phyloP scores from a whole-genome alignment of 1,140 invertebrate genomes.

The Tetragonula clypearis region DNA sequence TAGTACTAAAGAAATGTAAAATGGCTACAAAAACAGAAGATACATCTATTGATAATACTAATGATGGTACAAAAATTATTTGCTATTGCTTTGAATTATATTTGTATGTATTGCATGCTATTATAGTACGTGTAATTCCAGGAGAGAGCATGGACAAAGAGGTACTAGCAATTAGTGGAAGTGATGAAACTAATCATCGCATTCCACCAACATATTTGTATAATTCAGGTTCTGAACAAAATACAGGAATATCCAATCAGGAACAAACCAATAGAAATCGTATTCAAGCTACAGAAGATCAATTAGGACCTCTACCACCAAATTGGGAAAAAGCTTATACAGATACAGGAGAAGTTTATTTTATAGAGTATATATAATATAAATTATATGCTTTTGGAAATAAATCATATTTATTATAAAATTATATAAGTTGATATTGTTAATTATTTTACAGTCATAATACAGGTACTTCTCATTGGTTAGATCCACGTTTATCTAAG shows the following conservation, averaged over 20 bases:
- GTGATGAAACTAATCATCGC: slow-evolving; percentile 71
- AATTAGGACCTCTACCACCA: slow-evolving; percentile 93
- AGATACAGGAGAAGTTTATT: slow-evolving; percentile 97
- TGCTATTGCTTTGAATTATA: neutral
- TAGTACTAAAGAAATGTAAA: slow-evolving; percentile 51
- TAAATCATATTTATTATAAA: neutral
- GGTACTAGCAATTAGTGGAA: slow-evolving; percentile 72
- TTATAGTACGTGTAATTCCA: slow-evolving; percentile 30
- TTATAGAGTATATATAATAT: slow-evolving; percentile 93
- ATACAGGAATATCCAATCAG: slow-evolving; percentile 66
- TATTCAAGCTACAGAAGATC: slow-evolving; percentile 79
- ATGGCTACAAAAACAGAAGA: slow-evolving; percentile 79
- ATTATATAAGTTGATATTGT: slow-evolving; percentile 5
- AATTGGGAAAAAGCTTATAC: slow-evolving; percentile 99
- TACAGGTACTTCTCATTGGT: slow-evolving; percentile 96
- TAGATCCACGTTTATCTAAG: slow-evolving; percentile 94
- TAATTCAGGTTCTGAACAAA: slow-evolving; percentile 73
- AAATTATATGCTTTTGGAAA: neutral
- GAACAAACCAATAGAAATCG: slow-evolving; percentile 67
- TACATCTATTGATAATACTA: slow-evolving; percentile 76
- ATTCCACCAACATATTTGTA: slow-evolving; percentile 79
- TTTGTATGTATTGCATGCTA: neutral
- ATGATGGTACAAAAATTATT: slow-evolving; percentile 70
- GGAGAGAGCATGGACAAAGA: slow-evolving; percentile 72
- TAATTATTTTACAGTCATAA: slow-evolving; percentile 87